A percentile compares a stretch with the other conserved stretches of the same genome.
phyloP scores from a whole-genome alignment of 2,113 vertebrate genomes.

The Proteles cristata region DNA sequence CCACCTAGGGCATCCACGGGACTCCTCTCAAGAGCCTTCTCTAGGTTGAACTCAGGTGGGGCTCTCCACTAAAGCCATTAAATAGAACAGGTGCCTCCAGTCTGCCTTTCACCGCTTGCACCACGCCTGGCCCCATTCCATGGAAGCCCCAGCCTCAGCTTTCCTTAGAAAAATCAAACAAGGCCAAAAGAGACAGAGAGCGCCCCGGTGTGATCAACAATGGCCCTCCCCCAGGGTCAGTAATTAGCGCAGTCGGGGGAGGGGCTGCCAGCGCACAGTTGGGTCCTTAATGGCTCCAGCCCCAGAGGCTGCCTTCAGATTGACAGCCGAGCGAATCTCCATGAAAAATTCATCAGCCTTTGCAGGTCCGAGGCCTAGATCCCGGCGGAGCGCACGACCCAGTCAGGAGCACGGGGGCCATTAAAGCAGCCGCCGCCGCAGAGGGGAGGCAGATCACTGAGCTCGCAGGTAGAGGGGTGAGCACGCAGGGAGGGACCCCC shows the following conservation, averaged over 20 bases:
- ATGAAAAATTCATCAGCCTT: slow-evolving; percentile 86
- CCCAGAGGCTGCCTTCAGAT: slow-evolving; percentile 73
- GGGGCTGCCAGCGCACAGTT: slow-evolving; percentile 32
- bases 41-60: not conserved
- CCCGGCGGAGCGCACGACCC: slow-evolving; percentile 78
- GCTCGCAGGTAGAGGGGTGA: not conserved
- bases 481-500: not conserved
- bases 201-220: not conserved
- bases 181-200: slow-evolving; percentile 3
- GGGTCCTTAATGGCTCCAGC: slow-evolving; percentile 54
- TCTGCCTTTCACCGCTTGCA: not conserved
- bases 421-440: slow-evolving; percentile 73
- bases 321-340: slow-evolving; percentile 72
- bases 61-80: fast-evolving
- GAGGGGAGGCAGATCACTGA: not conserved
- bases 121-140: not conserved
- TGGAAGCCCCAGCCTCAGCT: not conserved
- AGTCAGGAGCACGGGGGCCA: not conserved
- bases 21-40: fast-evolving
- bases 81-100: not conserved
- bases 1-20: not conserved
- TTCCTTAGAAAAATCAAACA: slow-evolving; percentile 6
- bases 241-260: slow-evolving; percentile 22
- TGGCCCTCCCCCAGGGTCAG: not conserved
- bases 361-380: slow-evolving; percentile 78